Evolutionary conservation across 2,797 vertebrate genomes (phyloP).

Genomic region (Alouatta caraya): DNA sequence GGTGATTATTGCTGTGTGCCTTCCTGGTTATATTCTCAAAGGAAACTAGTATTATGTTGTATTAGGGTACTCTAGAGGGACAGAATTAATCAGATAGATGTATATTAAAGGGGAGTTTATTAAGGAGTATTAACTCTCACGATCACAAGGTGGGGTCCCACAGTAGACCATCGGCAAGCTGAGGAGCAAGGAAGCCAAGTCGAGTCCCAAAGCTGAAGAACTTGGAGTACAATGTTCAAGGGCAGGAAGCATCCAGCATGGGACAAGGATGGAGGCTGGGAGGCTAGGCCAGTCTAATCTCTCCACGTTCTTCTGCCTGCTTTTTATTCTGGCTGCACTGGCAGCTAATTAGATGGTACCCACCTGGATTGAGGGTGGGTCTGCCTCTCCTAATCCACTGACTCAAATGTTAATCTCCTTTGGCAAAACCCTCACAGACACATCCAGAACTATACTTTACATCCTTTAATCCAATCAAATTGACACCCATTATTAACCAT

Average conservation of each 20-base stretch:
- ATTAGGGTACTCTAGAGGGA: neutral
- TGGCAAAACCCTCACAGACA: neutral
- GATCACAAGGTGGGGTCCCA: neutral
- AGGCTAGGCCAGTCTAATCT: neutral
- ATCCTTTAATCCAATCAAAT: neutral
- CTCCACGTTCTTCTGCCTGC: neutral
- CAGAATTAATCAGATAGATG: neutral
- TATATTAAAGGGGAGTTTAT: neutral
- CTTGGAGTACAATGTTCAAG: neutral
- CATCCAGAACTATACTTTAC: neutral
- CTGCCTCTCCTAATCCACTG: neutral
- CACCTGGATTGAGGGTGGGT: neutral
- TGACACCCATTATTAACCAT: neutral
- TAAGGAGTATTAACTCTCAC: neutral
- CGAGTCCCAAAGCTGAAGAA: neutral
- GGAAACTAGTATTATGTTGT: neutral
- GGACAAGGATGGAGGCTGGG: neutral
- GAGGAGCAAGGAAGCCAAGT: neutral
- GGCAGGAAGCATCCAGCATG: neutral
- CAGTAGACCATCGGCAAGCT: neutral
- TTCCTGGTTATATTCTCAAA: neutral
- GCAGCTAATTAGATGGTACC: neutral
- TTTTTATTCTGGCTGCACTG: neutral
- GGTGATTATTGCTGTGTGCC: neutral
- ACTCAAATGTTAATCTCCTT: neutral